phyloP scores from a whole-genome alignment of 1,140 invertebrate species.

The Venturia canescens region DNA sequence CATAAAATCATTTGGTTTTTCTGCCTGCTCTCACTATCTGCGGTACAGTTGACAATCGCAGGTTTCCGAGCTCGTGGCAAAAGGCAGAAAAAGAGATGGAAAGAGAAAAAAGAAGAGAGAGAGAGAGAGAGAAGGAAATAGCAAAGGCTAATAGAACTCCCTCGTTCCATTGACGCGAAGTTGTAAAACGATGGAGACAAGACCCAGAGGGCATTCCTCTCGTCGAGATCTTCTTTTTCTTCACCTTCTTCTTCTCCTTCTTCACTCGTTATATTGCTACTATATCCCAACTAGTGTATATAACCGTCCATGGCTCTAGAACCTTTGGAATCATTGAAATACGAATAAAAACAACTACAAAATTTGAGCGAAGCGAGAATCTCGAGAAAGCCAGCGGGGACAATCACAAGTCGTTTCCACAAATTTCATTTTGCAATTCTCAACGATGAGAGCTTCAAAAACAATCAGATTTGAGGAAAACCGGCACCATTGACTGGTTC shows the following conservation, averaged over 20 bases:
- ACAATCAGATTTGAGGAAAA: no score
- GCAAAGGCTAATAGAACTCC: not conserved
- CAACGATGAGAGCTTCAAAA: not conserved
- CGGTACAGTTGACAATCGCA: constrained; percentile 1
- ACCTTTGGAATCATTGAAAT: not conserved
- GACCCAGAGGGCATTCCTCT: constrained; percentile 14
- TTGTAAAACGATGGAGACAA: constrained; percentile 33
- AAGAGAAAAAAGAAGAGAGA: not conserved
- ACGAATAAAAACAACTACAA: not conserved
- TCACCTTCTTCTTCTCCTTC: not conserved
- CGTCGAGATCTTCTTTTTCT: constrained; percentile 23
- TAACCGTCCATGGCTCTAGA: not conserved
- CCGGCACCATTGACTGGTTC: no score
- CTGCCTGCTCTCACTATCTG: not conserved
- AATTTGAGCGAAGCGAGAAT: not conserved
- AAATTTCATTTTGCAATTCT: not conserved
- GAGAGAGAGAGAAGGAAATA: not conserved
- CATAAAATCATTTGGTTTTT: constrained; percentile 12
- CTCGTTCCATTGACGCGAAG: constrained; percentile 29
- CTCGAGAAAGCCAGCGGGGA: not conserved
- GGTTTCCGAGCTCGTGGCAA: not conserved
- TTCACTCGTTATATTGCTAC: constrained; percentile 29
- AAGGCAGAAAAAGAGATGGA: not conserved
- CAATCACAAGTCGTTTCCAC: not conserved
- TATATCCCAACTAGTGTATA: constrained; percentile 8